These are phyloP conservation scores for Prionace glauca DNA, from an alignment of 2,797 vertebrate genomes.

Conservation along the genomic window DNA sequence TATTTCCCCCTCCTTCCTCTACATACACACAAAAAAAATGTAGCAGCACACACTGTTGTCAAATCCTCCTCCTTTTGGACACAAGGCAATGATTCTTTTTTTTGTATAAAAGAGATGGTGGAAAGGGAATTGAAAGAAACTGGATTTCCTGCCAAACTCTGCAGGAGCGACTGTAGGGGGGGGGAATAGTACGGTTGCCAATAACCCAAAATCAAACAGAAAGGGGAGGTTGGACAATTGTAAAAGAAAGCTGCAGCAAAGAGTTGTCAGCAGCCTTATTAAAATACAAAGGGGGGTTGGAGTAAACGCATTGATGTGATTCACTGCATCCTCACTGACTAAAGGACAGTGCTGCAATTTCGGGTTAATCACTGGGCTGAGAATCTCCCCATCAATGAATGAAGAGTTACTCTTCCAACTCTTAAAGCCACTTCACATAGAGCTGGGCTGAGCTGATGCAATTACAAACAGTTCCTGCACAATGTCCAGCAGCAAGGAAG, in stretches of 20 bases:
- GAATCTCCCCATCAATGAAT: not conserved
- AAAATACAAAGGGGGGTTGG: not conserved
- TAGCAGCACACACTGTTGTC: not conserved
- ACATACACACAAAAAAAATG: not conserved
- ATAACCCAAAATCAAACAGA: not conserved
- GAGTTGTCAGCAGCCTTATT: not conserved
- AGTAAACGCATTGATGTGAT: not conserved
- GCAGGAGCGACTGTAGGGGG: not conserved
- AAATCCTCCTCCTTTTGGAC: not conserved
- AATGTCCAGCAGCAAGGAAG: not conserved
- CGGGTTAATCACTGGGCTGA: not conserved
- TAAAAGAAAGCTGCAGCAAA: not conserved
- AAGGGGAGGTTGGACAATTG: not conserved
- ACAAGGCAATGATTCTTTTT: not conserved
- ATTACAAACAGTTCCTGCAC: not conserved
- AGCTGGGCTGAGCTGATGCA: not conserved
- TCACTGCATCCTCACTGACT: not conserved
- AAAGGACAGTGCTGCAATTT: not conserved
- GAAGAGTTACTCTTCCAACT: not conserved
- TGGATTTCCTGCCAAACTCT: conserved; percentile 26
- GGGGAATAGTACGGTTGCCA: not conserved
- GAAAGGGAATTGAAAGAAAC: not conserved
- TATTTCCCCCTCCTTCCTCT: not conserved
- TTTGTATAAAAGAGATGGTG: not conserved
- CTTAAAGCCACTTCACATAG: not conserved